Conservation (phyloP, 2,113 vertebrate species). For the Lepidothrix coronata region DNA sequence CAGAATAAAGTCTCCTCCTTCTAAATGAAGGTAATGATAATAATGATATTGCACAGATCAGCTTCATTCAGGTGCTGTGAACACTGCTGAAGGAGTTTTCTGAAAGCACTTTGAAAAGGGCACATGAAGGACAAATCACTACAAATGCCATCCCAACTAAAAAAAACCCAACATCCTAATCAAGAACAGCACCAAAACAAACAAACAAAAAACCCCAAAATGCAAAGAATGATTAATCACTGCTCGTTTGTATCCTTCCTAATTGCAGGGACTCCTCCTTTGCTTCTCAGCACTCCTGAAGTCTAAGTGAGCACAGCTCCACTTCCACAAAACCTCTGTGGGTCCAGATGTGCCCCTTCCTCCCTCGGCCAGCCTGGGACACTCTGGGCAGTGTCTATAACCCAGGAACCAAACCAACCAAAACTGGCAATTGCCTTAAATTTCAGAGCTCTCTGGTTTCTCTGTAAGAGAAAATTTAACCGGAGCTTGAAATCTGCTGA, state of each 20-base stretch:
- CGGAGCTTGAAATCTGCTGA: background rate
- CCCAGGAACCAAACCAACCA: background rate
- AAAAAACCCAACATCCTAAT: background rate
- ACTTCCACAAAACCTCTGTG: background rate
- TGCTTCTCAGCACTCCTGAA: background rate
- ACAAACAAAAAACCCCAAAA: background rate
- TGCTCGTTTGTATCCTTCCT: background rate
- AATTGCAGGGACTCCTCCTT: background rate
- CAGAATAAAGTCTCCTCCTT: background rate
- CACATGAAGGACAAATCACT: background rate
- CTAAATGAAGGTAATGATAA: background rate
- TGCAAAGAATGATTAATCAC: background rate
- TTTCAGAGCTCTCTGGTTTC: background rate
- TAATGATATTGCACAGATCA: background rate
- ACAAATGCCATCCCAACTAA: background rate
- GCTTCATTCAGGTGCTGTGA: background rate
- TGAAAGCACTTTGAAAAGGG: background rate
- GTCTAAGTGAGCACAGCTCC: background rate
- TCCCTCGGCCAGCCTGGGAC: background rate
- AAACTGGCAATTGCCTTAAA: background rate
- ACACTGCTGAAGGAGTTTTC: background rate
- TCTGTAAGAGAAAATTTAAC: background rate
- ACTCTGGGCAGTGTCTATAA: accelerated
- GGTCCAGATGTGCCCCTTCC: background rate
- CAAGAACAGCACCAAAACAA: background rate